Conservation (phyloP, 1,140 invertebrate genomes). For the Tyrophagus putrescentiae region DNA sequence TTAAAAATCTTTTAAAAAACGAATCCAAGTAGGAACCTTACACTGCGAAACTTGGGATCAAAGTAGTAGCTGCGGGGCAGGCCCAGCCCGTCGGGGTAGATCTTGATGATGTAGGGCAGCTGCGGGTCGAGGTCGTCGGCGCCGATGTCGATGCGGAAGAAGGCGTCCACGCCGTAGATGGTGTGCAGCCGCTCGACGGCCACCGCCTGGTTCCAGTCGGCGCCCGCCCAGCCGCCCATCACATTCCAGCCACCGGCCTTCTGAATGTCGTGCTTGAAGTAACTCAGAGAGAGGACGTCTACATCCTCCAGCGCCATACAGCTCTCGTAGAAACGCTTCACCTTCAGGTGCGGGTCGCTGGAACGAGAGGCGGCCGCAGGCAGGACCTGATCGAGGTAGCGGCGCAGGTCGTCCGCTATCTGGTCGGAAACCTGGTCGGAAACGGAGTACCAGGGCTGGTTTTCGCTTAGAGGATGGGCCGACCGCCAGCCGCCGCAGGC, state of each 20-base stretch:
- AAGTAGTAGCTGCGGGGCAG: constrained; percentile 18
- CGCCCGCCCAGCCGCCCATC: constrained; percentile 3
- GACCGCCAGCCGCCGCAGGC: constrained; percentile 15
- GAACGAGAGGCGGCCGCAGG: neutral
- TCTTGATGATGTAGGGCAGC: constrained; percentile 20
- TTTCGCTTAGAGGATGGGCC: neutral
- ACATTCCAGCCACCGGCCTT: constrained; percentile 19
- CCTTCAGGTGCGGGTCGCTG: constrained; percentile 13
- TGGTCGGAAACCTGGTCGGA: constrained; percentile 6
- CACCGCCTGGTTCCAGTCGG: neutral
- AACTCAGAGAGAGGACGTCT: neutral
- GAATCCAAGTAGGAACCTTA: neutral
- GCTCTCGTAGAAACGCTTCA: constrained; percentile 14
- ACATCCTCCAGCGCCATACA: constrained; percentile 21
- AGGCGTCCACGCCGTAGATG: constrained; percentile 17
- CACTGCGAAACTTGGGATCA: constrained; percentile 8
- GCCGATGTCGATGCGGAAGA: constrained; percentile 12
- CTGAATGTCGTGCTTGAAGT: constrained; percentile 21
- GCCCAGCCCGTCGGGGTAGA: constrained; percentile 17
- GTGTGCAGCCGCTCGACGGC: constrained; percentile 6
- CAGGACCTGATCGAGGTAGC: constrained; percentile 15
- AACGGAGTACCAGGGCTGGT: neutral
- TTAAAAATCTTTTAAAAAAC: neutral
- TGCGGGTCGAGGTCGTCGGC: constrained; percentile 19
- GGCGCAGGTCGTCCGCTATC: constrained; percentile 13